phyloP scores from a whole-genome alignment of 2,888 invertebrate species.

The Aphidoletes aphidimyza region DNA sequence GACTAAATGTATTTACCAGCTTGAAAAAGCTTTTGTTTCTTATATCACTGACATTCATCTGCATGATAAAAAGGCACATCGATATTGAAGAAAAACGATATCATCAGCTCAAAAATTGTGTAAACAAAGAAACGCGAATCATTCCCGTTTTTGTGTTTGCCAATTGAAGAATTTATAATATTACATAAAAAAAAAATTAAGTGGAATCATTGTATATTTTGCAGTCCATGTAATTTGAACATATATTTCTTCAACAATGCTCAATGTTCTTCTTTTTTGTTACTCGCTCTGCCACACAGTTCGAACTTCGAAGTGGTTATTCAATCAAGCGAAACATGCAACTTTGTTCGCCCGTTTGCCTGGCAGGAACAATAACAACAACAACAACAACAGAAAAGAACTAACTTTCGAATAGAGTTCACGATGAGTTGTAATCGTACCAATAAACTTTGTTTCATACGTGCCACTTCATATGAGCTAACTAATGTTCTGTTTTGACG shows the following conservation, averaged over 20 bases:
- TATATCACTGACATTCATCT: background rate
- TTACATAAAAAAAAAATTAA: background rate
- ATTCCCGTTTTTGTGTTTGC: background rate
- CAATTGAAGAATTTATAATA: background rate
- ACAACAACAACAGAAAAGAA: background rate
- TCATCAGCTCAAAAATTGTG: too few relatives aligned
- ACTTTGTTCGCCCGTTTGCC: background rate
- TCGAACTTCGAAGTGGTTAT: background rate
- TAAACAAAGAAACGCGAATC: background rate
- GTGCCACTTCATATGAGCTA: background rate
- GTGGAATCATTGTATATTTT: conserved; percentile 17
- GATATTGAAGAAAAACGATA: too few relatives aligned
- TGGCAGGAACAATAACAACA: background rate
- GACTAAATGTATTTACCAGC: background rate
- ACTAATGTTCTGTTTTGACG: background rate
- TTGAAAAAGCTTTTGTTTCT: background rate
- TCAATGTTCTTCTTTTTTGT: background rate
- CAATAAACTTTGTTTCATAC: conserved; percentile 31
- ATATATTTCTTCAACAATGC: background rate
- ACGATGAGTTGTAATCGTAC: conserved; percentile 21
- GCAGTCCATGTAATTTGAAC: conserved; percentile 6
- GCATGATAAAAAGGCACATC: background rate
- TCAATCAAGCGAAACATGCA: background rate
- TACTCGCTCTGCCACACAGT: too few relatives aligned
- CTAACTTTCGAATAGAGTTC: conserved; percentile 2